Conservation (phyloP, 2,888 invertebrate species). For the Tiliacea aurago region DNA sequence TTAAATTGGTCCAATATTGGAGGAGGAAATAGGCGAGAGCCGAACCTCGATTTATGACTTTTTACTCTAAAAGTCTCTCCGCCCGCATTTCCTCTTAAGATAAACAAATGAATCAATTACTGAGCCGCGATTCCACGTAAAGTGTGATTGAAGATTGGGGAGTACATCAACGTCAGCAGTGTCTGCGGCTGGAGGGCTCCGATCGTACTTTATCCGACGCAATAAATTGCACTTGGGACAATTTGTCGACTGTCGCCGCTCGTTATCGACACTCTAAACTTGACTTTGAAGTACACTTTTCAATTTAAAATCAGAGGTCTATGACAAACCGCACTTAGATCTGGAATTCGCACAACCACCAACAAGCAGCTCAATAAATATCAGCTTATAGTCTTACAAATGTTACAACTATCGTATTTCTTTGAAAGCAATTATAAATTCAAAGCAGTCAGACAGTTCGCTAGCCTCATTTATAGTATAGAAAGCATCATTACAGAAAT, state of each 20-base stretch:
- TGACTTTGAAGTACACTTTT: slow-evolving; percentile 43
- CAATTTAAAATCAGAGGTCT: slow-evolving; percentile 26
- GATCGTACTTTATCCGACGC: slow-evolving; percentile 69
- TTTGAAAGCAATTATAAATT: slow-evolving; percentile 27
- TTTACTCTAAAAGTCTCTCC: too few relatives aligned
- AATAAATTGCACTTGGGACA: slow-evolving; percentile 76
- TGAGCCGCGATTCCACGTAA: slow-evolving; percentile 47
- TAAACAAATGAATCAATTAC: slow-evolving; percentile 64
- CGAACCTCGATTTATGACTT: too few relatives aligned
- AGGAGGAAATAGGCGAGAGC: too few relatives aligned
- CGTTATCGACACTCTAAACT: slow-evolving; percentile 58
- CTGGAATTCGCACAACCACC: background rate
- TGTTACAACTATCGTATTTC: background rate
- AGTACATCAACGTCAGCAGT: slow-evolving; percentile 68
- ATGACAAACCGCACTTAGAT: slow-evolving; percentile 12
- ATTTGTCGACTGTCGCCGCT: slow-evolving; percentile 69
- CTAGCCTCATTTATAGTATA: slow-evolving; percentile 37
- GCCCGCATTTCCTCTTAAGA: too few relatives aligned
- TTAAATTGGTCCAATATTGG: too few relatives aligned
- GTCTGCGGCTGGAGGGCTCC: slow-evolving; percentile 58
- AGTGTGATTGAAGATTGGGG: slow-evolving; percentile 70
- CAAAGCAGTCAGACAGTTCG: slow-evolving; percentile 18
- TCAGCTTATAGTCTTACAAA: background rate
- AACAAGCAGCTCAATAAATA: slow-evolving; percentile 5
- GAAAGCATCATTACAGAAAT: slow-evolving; percentile 46